Evolutionary conservation across 2,888 invertebrate species (phyloP), one percentile per base, ranked within the genome.

Genomic region (Ophion ellenae): DNA sequence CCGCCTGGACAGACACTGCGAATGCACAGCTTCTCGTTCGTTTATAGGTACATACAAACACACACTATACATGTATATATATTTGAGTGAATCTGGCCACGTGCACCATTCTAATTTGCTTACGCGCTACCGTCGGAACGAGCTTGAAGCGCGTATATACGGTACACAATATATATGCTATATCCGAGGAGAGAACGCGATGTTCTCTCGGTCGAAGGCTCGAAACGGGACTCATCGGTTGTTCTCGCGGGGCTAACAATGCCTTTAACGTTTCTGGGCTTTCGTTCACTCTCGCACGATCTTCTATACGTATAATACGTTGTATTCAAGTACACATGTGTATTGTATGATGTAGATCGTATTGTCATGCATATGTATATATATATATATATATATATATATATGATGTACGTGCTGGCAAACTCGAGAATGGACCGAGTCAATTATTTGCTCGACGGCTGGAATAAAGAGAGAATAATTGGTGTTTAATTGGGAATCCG

Each of bases 61-160:
- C 32, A 32, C 32, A 32, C 32, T 77, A 57, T 40, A 17, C 36
- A 36, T 75, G 53, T 4, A 53, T 77, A 59, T 40, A 64, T 40
- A 67, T 57, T 24, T 67, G 17, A 66, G 45, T 80, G 53, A 59
- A 85, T 90, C 92, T 88, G 90, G 92, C 92, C 92, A 92, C 92
- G 92, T 92, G 92, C 91, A 88, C 89, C 90, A 89, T 91, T 92
- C 92, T 92, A 92, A 92, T 92, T 92, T 92, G 92, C 92, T 92
- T 92, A 92, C 92, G 91, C 89, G 91, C 89, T 83, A 86, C 88
- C 89, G 87, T 88, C 75, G 53, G 77, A 74, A 83, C 78, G 80
- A 77, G 80, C 87, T 81, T 69, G 86, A 87, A 83, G 67, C 82
- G 73, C 59, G 74, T 75, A 67, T 36, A 59, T 10, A 63, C 20